Percentiles rank a stretch among this genome's conserved stretches.
These are phyloP conservation scores for Scomber japonicus DNA, from an alignment of 2,113 vertebrate genomes.

Conservation along the genomic window DNA sequence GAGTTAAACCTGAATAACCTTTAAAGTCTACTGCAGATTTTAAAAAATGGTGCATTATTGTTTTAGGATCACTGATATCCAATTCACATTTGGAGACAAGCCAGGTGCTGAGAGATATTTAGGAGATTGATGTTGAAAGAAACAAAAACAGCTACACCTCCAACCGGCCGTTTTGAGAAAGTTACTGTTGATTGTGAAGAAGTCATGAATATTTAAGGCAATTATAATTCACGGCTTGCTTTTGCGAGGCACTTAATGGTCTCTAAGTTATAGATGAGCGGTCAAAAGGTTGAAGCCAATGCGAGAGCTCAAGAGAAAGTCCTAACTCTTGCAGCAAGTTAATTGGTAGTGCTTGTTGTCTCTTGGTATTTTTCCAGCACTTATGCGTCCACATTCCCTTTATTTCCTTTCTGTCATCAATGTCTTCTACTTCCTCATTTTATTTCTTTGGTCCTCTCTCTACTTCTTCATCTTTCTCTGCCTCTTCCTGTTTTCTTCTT, in stretches of 20 bases:
- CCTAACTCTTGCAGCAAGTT: conserved; percentile 53
- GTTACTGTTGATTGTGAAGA: conserved; percentile 40
- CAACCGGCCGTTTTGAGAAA: not conserved
- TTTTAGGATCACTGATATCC: not conserved
- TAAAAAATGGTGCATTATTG: not conserved
- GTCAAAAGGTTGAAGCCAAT: conserved; percentile 70
- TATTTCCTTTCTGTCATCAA: conserved; percentile 15
- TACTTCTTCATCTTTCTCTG: not conserved
- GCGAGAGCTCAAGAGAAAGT: conserved; percentile 54
- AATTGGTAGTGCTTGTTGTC: conserved; percentile 71
- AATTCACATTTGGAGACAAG: not conserved
- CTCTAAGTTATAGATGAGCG: conserved; percentile 73
- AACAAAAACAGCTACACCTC: conserved; percentile 22
- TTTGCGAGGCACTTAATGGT: conserved; percentile 60
- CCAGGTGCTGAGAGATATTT: not conserved
- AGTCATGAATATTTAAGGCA: conserved; percentile 69
- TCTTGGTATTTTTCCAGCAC: conserved; percentile 41
- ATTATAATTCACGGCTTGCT: conserved; percentile 65
- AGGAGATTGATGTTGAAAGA: not conserved
- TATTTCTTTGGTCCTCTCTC: not conserved
- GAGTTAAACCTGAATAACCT: not conserved
- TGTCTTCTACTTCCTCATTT: conserved; percentile 2
- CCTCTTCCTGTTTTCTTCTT: not conserved
- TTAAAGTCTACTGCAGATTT: not conserved
- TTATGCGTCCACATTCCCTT: conserved; percentile 9